phyloP scores from a whole-genome alignment of 2,113 vertebrate species.

The Cyanoramphus novaezelandiae region DNA sequence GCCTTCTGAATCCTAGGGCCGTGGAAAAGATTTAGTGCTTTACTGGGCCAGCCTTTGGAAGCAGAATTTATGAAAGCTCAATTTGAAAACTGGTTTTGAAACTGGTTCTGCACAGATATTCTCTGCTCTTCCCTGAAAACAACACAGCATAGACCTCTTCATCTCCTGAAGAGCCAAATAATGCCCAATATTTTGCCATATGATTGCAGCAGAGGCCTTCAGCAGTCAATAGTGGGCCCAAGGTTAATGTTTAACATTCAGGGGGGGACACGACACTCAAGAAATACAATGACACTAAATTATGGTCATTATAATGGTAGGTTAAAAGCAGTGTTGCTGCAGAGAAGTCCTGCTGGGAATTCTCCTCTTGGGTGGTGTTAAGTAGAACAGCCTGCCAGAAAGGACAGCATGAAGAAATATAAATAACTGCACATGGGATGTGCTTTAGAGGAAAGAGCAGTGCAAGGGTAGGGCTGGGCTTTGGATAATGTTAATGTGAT shows the following conservation, averaged over 20 bases:
- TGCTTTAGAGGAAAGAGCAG: not conserved
- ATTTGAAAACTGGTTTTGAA: conserved; percentile 14
- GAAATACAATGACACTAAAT: conserved; percentile 37
- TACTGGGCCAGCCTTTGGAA: not conserved
- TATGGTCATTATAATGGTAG: conserved; percentile 26
- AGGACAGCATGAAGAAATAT: conserved; percentile 9
- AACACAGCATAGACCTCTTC: not conserved
- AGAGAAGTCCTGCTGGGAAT: conserved; percentile 35
- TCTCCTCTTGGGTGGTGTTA: not conserved
- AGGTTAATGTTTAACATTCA: conserved; percentile 27
- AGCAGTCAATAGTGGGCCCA: not conserved
- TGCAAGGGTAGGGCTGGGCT: not conserved
- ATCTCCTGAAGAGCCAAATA: conserved; percentile 21
- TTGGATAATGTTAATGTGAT: not conserved
- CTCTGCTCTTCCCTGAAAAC: not conserved
- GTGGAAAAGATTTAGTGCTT: conserved; percentile 43
- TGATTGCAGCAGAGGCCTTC: conserved; percentile 25
- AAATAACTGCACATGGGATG: conserved; percentile 15
- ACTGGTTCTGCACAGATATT: not conserved
- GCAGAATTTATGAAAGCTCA: not conserved
- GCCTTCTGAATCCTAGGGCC: not conserved
- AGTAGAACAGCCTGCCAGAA: not conserved
- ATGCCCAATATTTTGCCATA: not conserved
- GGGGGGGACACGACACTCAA: not conserved
- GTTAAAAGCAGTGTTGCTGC: conserved; percentile 44